phyloP scores from a whole-genome alignment of 2,888 invertebrate genomes.

The Trichopoda pennipes region DNA sequence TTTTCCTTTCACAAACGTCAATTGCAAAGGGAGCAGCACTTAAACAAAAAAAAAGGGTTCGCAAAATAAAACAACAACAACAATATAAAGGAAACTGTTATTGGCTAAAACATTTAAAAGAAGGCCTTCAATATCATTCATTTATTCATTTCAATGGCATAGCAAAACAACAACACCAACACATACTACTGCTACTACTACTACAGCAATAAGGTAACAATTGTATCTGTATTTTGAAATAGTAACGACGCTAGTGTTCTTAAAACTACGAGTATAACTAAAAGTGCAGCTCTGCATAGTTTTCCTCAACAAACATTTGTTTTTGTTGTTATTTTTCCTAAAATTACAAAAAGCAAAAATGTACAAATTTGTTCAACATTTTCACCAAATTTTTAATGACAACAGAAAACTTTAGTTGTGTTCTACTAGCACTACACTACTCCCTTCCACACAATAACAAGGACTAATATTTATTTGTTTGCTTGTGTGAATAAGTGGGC shows the following conservation, averaged over 20 bases:
- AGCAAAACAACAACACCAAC: constrained; percentile 29
- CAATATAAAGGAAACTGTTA: constrained; percentile 42
- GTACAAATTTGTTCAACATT: constrained; percentile 66
- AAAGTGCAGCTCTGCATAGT: constrained; percentile 18
- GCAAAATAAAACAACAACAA: constrained; percentile 11
- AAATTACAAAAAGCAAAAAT: constrained; percentile 27
- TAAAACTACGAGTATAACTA: no score
- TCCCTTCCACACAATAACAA: constrained; percentile 6
- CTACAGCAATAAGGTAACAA: constrained; percentile 9
- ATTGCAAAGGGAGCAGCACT: constrained; percentile 7
- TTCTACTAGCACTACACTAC: background rate
- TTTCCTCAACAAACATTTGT: constrained; percentile 24
- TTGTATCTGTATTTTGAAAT: background rate
- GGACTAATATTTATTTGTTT: background rate
- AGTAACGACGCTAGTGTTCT: background rate
- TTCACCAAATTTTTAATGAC: constrained; percentile 65
- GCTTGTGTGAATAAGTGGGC: background rate
- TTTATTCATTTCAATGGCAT: constrained; percentile 56
- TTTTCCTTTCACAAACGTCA: constrained; percentile 24
- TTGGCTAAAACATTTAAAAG: constrained; percentile 59
- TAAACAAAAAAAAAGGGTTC: background rate
- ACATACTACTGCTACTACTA: background rate
- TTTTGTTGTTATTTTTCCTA: background rate
- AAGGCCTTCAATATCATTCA: constrained; percentile 58
- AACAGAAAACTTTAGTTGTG: constrained; percentile 52